Evolutionary conservation across 2,113 vertebrate genomes (phyloP).

Genomic region (Microcebus lehilahytsara): DNA sequence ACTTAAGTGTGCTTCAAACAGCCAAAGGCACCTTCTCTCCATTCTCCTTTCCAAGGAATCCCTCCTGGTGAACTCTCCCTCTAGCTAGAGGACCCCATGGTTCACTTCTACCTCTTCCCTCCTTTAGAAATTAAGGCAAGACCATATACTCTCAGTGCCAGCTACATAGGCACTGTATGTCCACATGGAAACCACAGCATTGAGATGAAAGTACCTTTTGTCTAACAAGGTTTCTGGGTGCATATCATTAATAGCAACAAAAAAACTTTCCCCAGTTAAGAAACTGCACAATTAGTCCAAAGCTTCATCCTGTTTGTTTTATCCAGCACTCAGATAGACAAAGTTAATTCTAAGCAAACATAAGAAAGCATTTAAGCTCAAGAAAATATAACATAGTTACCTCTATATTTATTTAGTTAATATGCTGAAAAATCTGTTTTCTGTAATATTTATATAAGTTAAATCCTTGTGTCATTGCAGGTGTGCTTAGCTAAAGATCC

Average conservation of each 20-base stretch:
- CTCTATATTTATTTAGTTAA: constrained; percentile 57
- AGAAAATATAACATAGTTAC: constrained; percentile 64
- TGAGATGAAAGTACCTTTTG: constrained; percentile 64
- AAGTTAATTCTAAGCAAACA: constrained; percentile 68
- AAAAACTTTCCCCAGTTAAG: not conserved
- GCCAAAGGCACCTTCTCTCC: not conserved
- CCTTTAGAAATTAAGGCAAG: constrained; percentile 82
- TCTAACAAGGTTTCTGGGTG: constrained; percentile 16
- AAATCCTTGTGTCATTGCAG: constrained; percentile 59
- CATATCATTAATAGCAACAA: not conserved
- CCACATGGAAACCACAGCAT: constrained; percentile 34
- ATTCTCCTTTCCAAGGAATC: not conserved
- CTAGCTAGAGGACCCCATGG: not conserved
- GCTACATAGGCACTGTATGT: constrained; percentile 63
- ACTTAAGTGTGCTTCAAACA: not conserved
- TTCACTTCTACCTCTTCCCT: not conserved
- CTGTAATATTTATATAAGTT: constrained; percentile 56
- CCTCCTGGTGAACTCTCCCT: not conserved
- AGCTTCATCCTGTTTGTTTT: constrained; percentile 64
- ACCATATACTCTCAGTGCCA: constrained; percentile 63
- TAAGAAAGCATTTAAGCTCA: constrained; percentile 71
- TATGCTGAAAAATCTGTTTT: constrained; percentile 68
- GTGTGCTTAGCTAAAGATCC: constrained; percentile 52
- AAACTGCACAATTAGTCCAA: constrained; percentile 60
- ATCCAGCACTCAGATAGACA: constrained; percentile 67